Evolutionary conservation across 2,113 vertebrate species (phyloP), one percentile per base, ranked within the genome.

Genomic region (Corythoichthys intestinalis): DNA sequence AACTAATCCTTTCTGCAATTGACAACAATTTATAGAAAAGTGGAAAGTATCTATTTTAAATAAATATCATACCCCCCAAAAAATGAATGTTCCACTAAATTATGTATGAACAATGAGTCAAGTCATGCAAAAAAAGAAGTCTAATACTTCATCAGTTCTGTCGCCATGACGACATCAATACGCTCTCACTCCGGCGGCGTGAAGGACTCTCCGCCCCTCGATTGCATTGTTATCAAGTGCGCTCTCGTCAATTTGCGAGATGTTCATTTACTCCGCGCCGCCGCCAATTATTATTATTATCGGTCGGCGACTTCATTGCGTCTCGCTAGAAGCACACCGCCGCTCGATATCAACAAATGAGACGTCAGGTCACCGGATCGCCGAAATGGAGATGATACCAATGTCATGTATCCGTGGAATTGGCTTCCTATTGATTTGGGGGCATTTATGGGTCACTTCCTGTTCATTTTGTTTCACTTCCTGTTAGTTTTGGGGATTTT

Each of bases 111-210:
- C 5, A 44, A 44, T 44, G 41, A 44, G 39, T 41, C 3, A 41
- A 41, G 6, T 41, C 6, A 41, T n/a, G n/a, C n/a, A 6, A 41
- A 41, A 41, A 41, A 41, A 41, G 6, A 49, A 49, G 13, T 49
- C 47, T 14, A 49, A 9, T 49, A 35, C 10, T 5, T 34, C 11
- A 35, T 57, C 6, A 57, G 28, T 57, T 57, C 28, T 13, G 60
- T 47, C 44, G 4, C 60, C 60, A 63, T 63, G 41, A 20, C n/a
- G 41, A 63, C 60, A 6, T 63, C 60, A 63, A 63, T 63, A 39
- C 39, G n/a, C 1, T 15, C 14, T 20, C 39, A 4, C 54, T 63
- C 41, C 46, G n/a, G 41, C 59, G 10, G 39, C 17, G 44, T 44
- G 39, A 62, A 62, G 59, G 59, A 44, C 59, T 17, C 39, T 28